Percentiles rank a stretch among this genome's conserved stretches.
phyloP scores from a whole-genome alignment of 2,888 invertebrate species.

The Drosophila pseudotakahashii region DNA sequence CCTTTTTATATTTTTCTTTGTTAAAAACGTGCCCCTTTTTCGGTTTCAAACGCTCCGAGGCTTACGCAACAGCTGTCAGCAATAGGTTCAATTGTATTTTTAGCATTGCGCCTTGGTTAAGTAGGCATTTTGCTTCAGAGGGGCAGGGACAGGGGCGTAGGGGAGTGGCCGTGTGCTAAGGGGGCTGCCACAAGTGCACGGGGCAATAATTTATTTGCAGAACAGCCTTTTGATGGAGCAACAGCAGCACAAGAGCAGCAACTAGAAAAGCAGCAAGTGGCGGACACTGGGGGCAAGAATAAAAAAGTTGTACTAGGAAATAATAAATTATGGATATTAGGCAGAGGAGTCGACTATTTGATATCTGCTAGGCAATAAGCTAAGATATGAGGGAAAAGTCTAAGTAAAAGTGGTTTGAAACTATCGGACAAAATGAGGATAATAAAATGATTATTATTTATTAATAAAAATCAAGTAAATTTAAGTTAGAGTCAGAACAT shows the following conservation, averaged over 20 bases:
- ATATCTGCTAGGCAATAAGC: slow-evolving; percentile 30
- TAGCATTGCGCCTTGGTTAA: slow-evolving; percentile 50
- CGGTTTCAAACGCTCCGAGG: slow-evolving; percentile 31
- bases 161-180: slow-evolving; percentile 11
- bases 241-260: slow-evolving; percentile 29
- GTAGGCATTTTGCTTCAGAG: slow-evolving; percentile 31
- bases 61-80: slow-evolving; percentile 63
- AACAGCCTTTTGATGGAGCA: slow-evolving; percentile 53
- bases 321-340: slow-evolving; percentile 38
- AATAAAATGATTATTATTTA: too few relatives aligned
- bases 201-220: slow-evolving; percentile 55
- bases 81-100: slow-evolving; percentile 58
- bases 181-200: slow-evolving; percentile 45
- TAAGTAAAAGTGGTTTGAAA: background rate
- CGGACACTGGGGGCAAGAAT: slow-evolving; percentile 34
- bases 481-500: too few relatives aligned
- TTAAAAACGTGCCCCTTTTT: background rate
- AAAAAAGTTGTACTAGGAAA: slow-evolving; percentile 49
- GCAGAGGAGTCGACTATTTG: slow-evolving; percentile 31
- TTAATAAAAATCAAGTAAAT: too few relatives aligned
- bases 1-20: background rate
- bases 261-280: slow-evolving; percentile 31
- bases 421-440: too few relatives aligned
- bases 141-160: slow-evolving; percentile 4
- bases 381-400: background rate